Evolutionary conservation across 2,888 invertebrate genomes (phyloP).

Genomic region (Zaprionus obscuricornis): DNA sequence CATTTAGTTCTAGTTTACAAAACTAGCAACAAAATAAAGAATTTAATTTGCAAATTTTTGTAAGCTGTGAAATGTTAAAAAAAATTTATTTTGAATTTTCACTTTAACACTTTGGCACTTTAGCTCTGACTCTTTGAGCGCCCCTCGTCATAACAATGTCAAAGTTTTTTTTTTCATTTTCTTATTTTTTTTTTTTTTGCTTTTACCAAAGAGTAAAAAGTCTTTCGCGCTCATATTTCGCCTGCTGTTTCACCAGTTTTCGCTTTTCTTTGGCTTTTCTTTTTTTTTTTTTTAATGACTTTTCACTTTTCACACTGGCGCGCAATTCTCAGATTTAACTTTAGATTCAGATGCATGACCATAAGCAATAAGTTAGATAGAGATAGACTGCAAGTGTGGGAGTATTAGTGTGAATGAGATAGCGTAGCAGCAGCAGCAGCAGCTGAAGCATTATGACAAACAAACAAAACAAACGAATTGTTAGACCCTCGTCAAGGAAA

Average conservation of each 20-base stretch:
- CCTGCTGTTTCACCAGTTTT: conserved; percentile 63
- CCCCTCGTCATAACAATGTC: conserved; percentile 55
- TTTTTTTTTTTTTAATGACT: conserved; percentile 61
- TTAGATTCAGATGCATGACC: conserved; percentile 57
- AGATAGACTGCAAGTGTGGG: not conserved
- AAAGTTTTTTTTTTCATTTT: conserved; percentile 43
- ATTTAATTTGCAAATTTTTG: no score
- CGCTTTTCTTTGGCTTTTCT: conserved; percentile 61
- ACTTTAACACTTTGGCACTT: conserved; percentile 20
- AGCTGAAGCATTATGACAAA: conserved; percentile 53
- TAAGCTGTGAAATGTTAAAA: no score
- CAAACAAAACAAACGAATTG: not conserved
- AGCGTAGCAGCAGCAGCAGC: conserved; percentile 26
- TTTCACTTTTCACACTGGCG: conserved; percentile 71
- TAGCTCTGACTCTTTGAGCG: conserved; percentile 7
- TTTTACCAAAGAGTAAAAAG: conserved; percentile 1
- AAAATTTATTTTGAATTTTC: no score
- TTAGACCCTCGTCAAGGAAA: conserved; percentile 57
- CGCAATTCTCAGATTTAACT: conserved; percentile 63
- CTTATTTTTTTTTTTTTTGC: not conserved
- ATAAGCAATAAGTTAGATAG: conserved; percentile 5
- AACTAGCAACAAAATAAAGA: no score
- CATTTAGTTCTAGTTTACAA: no score
- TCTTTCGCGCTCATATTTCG: conserved; percentile 60
- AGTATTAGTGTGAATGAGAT: not conserved